Conservation (phyloP, 1,140 invertebrate genomes). For the Eubasilissa regina region DNA sequence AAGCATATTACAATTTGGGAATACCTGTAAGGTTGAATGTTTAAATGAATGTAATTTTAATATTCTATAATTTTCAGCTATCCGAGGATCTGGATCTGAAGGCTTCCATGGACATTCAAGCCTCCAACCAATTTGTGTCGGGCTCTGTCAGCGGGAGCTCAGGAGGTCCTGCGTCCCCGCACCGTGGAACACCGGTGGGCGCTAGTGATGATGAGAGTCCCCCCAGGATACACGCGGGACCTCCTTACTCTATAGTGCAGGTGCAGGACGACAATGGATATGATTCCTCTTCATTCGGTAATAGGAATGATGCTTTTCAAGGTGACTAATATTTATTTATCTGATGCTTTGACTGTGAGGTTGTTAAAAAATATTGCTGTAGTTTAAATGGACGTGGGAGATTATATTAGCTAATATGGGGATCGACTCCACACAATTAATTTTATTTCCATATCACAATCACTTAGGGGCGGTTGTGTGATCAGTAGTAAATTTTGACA, state of each 20-base stretch:
- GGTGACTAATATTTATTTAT: slow-evolving; percentile 28
- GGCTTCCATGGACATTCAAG: slow-evolving; percentile 64
- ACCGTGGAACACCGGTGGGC: slow-evolving; percentile 67
- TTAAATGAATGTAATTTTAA: no score
- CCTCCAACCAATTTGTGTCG: no score
- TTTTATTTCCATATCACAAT: no score
- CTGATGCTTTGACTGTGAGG: no score
- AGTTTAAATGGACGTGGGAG: no score
- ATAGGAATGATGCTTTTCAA: slow-evolving; percentile 53
- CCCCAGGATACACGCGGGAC: slow-evolving; percentile 67
- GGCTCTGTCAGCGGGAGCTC: slow-evolving; percentile 65
- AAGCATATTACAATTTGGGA: no score
- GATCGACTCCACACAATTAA: no score
- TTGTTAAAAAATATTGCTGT: no score
- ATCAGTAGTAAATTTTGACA: no score
- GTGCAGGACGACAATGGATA: slow-evolving; percentile 72
- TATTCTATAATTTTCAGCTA: slow-evolving; percentile 60
- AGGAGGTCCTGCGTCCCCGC: slow-evolving; percentile 61
- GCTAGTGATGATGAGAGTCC: slow-evolving; percentile 72
- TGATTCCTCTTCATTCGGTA: slow-evolving; percentile 51
- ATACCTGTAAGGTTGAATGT: no score
- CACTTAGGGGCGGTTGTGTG: no score
- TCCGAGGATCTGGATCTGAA: slow-evolving; percentile 70
- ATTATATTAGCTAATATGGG: no score
- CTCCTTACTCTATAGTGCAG: slow-evolving; percentile 81